A percentile compares a stretch with the other conserved stretches of the same genome.
phyloP scores from a whole-genome alignment of 2,888 invertebrate species.

The Agonopterix alstromeriana region DNA sequence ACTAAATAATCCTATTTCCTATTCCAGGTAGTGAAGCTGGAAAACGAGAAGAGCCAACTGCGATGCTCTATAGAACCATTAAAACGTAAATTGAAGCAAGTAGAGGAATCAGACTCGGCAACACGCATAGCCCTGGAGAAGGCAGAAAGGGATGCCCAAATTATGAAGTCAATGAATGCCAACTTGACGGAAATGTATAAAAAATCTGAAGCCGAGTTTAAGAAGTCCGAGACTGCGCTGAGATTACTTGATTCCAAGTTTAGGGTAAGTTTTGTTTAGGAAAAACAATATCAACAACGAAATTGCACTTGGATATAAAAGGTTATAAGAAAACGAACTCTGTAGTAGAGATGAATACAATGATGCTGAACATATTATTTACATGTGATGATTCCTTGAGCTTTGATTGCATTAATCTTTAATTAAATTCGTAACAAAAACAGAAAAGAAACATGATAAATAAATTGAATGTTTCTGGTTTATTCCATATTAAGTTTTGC shows the following conservation, averaged over 20 bases:
- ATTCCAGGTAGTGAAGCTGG: conserved; percentile 47
- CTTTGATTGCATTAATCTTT: no score
- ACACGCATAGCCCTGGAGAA: conserved; percentile 72
- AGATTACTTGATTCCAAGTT: conserved; percentile 56
- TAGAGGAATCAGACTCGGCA: conserved; percentile 76
- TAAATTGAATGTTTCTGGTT: no score
- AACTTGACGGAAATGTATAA: conserved; percentile 60
- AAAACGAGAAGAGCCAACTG: conserved; percentile 64
- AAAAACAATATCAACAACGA: no score
- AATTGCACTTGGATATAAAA: not conserved
- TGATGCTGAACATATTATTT: no score
- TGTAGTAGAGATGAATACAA: no score
- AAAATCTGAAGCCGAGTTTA: conserved; percentile 67
- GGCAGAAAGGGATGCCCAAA: conserved; percentile 72
- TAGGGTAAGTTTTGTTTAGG: conserved; percentile 34
- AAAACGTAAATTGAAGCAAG: conserved; percentile 72
- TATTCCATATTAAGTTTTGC: no score
- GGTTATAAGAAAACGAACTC: no score
- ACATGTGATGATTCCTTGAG: no score
- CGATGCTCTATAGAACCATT: conserved; percentile 68
- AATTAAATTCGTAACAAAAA: no score
- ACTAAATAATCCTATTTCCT: not conserved
- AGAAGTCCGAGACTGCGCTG: conserved; percentile 64
- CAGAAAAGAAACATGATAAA: no score
- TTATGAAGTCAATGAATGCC: conserved; percentile 61